These are phyloP conservation scores for Rhamnusium bicolor DNA, from an alignment of 2,888 invertebrate species.

Conservation along the genomic window DNA sequence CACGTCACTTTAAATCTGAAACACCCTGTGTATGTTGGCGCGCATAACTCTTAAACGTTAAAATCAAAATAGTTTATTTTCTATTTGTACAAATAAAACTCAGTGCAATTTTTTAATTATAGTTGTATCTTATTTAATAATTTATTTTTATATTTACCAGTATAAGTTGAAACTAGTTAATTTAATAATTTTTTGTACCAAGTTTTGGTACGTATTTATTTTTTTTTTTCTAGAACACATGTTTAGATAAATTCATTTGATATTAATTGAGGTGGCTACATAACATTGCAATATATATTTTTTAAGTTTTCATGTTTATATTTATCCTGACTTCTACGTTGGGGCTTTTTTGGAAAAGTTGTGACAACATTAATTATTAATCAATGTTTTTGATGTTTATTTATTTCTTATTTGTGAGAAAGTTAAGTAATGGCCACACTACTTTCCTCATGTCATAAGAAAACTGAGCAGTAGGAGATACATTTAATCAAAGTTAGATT, in stretches of 20 bases:
- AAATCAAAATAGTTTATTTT: constrained; percentile 27
- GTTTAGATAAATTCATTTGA: constrained; percentile 3
- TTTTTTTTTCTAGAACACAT: constrained; percentile 1
- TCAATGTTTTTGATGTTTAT: no score
- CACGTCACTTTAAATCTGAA: no score
- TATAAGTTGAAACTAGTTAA: constrained; percentile 15
- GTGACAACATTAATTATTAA: no score
- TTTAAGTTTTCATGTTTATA: neutral
- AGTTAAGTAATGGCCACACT: no score
- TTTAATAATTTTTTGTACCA: constrained; percentile 4
- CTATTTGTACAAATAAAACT: constrained; percentile 42
- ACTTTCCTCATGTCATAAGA: no score
- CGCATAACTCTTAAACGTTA: constrained; percentile 30
- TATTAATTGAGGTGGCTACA: constrained; percentile 6
- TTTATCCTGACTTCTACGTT: neutral
- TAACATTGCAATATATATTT: constrained; percentile 5
- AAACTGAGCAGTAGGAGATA: no score
- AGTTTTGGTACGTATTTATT: constrained; percentile 19
- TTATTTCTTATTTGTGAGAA: no score
- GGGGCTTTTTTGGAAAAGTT: no score
- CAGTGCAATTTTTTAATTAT: constrained; percentile 47
- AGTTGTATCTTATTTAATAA: constrained; percentile 34
- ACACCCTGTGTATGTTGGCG: no score
- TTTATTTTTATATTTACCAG: constrained; percentile 29
- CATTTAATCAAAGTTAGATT: no score